Evolutionary conservation across 2,113 vertebrate genomes (phyloP), one percentile per base, ranked within the genome.

Genomic region (Saccopteryx leptura): DNA sequence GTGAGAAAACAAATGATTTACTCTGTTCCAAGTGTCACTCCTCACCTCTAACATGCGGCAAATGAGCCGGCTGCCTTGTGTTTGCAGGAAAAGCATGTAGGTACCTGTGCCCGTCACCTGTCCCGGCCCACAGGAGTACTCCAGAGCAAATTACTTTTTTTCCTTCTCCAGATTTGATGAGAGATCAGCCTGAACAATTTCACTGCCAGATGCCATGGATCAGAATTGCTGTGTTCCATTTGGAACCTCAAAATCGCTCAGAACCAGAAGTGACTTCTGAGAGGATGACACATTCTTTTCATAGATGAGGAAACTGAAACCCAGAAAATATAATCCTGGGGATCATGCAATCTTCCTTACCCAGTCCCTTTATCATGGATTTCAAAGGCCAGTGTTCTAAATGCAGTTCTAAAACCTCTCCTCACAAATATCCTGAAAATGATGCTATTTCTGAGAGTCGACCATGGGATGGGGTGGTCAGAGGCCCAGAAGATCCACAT

Each of bases 211-310:
- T 4, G 63, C 63, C 54, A 13, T 1, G 63, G 24, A 21, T 46
- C 28, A 85, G n/a, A 88, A 60, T 65, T 33, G 28, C 54, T 39
- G 4, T 2, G 2, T 56, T 33, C 63, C 69, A 74, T 7, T 26
- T 4, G 9, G 23, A 78, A 74, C 63, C 63, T 74, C 18, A 50
- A 46, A 21, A 48, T 54, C 2, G 33, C 72, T 93, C 82, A 69
- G 93, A 84, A 88, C 68, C 56, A 50, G 50, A 48, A 75, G 28
- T 26, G 56, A 80, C 85, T 88, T 88, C 78, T 19, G 33, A 72
- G 68, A 88, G 1, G 68, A 76, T 5, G 24, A 84, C 6, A 26
- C 24, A 5, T 12, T 69, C 79, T 56, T 58, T 79, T 63, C 21
- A 54, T 4, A 86, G 69, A 82, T 1, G 9, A 92, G 48, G n/a